Evolutionary conservation across 2,888 invertebrate genomes (phyloP).

Genomic region (Epistrophe eligans): DNA sequence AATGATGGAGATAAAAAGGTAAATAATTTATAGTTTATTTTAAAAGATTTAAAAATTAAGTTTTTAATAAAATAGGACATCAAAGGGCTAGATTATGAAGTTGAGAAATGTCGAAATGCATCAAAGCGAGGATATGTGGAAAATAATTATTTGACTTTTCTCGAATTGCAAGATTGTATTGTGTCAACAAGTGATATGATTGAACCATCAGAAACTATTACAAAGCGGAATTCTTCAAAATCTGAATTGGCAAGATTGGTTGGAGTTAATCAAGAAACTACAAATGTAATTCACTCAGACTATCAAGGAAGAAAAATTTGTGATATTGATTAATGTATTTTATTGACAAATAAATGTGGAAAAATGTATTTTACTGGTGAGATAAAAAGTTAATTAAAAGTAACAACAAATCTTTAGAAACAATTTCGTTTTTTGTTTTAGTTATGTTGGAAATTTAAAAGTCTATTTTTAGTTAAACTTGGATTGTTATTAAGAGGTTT

Average conservation of each 20-base stretch:
- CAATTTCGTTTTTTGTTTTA: too few relatives aligned
- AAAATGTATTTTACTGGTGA: neutral
- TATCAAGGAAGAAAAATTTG: neutral
- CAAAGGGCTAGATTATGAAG: neutral
- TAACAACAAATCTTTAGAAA: too few relatives aligned
- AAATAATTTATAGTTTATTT: neutral
- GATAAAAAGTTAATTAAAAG: too few relatives aligned
- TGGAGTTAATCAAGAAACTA: neutral
- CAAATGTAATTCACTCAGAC: neutral
- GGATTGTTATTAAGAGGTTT: too few relatives aligned
- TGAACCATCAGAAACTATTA: neutral
- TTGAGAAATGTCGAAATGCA: slow-evolving; percentile 45
- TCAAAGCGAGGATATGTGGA: slow-evolving; percentile 38
- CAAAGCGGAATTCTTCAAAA: neutral
- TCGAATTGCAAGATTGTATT: slow-evolving; percentile 27
- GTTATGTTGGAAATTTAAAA: too few relatives aligned
- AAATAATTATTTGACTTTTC: neutral
- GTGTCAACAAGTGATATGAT: neutral
- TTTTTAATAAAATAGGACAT: neutral
- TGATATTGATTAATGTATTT: slow-evolving; percentile 3
- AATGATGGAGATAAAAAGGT: too few relatives aligned
- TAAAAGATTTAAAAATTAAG: neutral
- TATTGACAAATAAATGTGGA: neutral
- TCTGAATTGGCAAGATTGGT: neutral
- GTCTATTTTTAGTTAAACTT: too few relatives aligned